Conservation (phyloP, 2,797 vertebrate species). For the Eulemur coronatus region DNA sequence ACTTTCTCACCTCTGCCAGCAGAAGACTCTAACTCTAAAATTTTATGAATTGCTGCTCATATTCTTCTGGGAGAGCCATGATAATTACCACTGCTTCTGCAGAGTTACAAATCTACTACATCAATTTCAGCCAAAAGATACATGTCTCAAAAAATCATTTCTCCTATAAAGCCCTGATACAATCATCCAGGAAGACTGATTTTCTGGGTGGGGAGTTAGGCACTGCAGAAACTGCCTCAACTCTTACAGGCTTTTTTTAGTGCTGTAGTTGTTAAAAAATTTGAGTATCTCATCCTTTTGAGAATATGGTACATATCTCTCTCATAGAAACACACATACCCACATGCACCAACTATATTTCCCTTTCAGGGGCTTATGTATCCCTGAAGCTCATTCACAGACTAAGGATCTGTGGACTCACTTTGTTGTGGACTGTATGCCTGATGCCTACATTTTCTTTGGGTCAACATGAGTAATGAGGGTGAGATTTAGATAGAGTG, state of each 20-base stretch:
- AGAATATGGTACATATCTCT: not conserved
- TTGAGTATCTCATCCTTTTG: not conserved
- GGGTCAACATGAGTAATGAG: not conserved
- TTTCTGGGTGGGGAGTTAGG: not conserved
- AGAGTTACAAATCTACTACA: slow-evolving; percentile 60
- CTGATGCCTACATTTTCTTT: not conserved
- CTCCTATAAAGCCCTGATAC: not conserved
- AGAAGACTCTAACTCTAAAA: slow-evolving; percentile 21
- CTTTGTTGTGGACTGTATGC: accelerated
- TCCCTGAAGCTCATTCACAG: not conserved
- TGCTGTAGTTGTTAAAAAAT: not conserved
- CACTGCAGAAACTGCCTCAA: not conserved
- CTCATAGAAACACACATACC: not conserved
- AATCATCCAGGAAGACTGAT: slow-evolving; percentile 27
- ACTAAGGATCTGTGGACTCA: not conserved
- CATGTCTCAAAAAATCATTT: slow-evolving; percentile 44
- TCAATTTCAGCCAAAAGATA: slow-evolving; percentile 60
- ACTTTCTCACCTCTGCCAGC: not conserved
- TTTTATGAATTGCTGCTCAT: slow-evolving; percentile 36
- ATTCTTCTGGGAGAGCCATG: slow-evolving; percentile 42
- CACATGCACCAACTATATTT: not conserved
- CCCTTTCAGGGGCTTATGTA: not conserved
- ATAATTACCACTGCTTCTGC: slow-evolving; percentile 51
- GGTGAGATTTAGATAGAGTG: not conserved
- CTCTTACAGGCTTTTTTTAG: not conserved